Conservation (phyloP, 2,113 vertebrate species). For the Lamprologus lemairii region DNA sequence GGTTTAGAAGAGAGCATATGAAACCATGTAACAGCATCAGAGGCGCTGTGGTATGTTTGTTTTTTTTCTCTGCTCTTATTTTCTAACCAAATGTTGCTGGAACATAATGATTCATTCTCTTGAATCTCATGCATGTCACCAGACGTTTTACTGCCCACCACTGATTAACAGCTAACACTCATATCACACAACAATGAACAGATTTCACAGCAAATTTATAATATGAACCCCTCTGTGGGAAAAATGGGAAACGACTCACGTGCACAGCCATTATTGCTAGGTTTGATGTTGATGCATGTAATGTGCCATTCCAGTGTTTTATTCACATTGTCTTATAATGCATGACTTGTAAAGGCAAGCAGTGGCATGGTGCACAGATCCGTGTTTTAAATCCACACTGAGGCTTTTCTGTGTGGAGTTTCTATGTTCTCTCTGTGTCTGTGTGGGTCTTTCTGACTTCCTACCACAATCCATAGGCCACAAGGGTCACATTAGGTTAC, state of each 20-base stretch:
- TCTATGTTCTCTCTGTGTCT: not conserved
- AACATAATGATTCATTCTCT: not conserved
- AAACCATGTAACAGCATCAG: not conserved
- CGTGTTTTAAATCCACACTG: not conserved
- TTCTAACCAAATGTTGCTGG: not conserved
- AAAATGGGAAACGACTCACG: not conserved
- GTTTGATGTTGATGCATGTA: not conserved
- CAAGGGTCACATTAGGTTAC: not conserved
- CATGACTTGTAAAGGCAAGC: not conserved
- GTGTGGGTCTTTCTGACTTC: not conserved
- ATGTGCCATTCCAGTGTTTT: not conserved
- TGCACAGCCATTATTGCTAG: not conserved
- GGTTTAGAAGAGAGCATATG: not conserved
- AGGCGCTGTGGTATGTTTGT: not conserved
- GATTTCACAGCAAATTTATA: not conserved
- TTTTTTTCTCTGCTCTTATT: not conserved
- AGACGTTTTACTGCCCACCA: not conserved
- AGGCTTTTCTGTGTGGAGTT: not conserved
- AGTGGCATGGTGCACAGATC: not conserved
- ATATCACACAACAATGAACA: not conserved
- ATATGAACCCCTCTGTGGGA: not conserved
- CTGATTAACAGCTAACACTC: not conserved
- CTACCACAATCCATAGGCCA: not conserved
- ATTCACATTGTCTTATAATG: not conserved
- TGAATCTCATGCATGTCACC: not conserved